phyloP scores from a whole-genome alignment of 2,797 vertebrate genomes.

The Acestrorhynchus altus region DNA sequence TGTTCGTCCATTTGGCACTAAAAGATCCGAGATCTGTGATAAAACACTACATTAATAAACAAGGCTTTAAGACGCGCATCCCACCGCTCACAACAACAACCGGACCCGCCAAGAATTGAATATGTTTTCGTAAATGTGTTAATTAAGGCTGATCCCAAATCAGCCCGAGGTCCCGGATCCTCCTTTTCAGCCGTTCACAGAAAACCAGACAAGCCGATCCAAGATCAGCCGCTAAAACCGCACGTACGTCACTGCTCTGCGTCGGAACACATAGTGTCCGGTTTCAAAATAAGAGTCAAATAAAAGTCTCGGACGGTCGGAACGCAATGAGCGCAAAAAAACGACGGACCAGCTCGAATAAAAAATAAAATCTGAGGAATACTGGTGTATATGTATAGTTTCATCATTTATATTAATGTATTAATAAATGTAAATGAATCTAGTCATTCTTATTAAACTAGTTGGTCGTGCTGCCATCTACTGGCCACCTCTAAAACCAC shows the following conservation, averaged over 20 bases:
- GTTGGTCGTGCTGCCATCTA: conserved; percentile 17
- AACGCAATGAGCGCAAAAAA: too few relatives aligned
- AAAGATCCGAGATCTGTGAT: too few relatives aligned
- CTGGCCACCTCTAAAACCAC: background rate
- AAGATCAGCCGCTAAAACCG: background rate
- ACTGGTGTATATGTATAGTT: background rate
- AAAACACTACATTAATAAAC: too few relatives aligned
- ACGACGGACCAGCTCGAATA: background rate
- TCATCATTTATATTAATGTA: background rate
- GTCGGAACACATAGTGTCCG: background rate
- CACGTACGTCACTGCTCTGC: background rate
- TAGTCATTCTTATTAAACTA: accelerated
- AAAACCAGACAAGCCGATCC: background rate
- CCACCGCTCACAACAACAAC: background rate
- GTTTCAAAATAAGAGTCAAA: background rate
- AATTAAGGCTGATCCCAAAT: background rate
- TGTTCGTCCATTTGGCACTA: conserved; percentile 77
- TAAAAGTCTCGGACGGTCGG: background rate
- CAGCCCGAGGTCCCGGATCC: background rate
- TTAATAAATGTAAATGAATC: background rate
- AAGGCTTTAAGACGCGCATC: background rate
- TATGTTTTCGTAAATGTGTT: background rate
- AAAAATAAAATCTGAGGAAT: too few relatives aligned
- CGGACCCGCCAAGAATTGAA: conserved; percentile 32
- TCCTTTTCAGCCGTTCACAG: accelerated